Conservation (phyloP, 37 sponge, comb jelly and placozoan species). For the Geodia barretti region DNA sequence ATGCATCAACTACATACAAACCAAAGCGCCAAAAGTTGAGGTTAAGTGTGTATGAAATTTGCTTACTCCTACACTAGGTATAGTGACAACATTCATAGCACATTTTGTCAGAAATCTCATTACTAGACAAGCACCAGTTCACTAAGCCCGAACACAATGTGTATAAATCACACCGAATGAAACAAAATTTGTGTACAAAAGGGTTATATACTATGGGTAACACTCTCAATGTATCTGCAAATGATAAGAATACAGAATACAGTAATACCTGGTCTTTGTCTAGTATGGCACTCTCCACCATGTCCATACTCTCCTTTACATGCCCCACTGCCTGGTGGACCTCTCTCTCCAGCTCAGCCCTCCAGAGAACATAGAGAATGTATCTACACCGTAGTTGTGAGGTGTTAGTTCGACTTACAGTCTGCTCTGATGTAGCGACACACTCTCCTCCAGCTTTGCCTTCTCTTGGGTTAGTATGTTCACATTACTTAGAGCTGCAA, state of each 20-base stretch:
- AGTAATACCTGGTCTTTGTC: constrained; percentile 84
- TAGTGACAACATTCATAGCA: too few species aligned
- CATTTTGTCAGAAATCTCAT: too few species aligned
- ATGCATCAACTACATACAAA: too few species aligned
- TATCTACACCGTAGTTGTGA: background rate
- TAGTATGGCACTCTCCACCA: constrained; percentile 82
- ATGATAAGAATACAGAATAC: background rate
- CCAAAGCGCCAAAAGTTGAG: too few species aligned
- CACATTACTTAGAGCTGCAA: constrained; percentile 42
- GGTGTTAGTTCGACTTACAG: constrained; percentile 37
- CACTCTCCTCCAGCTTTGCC: constrained; percentile 34
- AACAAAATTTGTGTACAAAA: background rate
- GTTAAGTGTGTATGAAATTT: too few species aligned
- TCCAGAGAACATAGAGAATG: background rate
- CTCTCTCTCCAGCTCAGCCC: constrained; percentile 48
- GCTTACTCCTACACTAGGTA: too few species aligned
- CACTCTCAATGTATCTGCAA: background rate
- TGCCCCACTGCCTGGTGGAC: constrained; percentile 73
- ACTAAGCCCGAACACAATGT: too few species aligned
- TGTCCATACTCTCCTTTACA: constrained; percentile 88
- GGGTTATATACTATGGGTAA: background rate
- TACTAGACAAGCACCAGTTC: too few species aligned
- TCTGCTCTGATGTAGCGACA: constrained; percentile 18
- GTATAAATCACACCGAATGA: too few species aligned
- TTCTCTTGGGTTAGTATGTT: constrained; percentile 40